Conservation (phyloP, 2,113 vertebrate genomes). For the Promerops cafer region DNA sequence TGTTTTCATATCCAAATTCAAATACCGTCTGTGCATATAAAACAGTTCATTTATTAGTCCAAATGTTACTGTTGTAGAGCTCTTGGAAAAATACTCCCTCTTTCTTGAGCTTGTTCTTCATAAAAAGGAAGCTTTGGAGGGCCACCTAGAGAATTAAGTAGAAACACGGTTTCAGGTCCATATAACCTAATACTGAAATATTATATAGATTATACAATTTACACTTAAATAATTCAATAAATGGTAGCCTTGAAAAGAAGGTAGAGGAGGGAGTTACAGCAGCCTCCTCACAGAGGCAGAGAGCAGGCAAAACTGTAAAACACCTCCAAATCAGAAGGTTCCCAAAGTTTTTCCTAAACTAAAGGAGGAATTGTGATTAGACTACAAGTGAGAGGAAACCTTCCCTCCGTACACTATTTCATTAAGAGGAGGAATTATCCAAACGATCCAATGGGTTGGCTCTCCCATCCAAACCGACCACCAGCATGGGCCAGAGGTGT, state of each 20-base stretch:
- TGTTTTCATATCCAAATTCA: constrained; percentile 71
- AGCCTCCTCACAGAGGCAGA: background rate
- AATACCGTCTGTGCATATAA: constrained; percentile 72
- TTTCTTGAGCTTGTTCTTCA: constrained; percentile 59
- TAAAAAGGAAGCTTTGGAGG: constrained; percentile 50
- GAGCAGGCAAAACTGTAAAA: background rate
- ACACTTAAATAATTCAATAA: constrained; percentile 22
- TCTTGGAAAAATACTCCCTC: constrained; percentile 66
- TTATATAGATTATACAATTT: constrained; percentile 22
- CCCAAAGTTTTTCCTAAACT: background rate
- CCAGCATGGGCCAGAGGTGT: rapidly evolving
- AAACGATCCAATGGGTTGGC: background rate
- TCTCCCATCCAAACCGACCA: background rate
- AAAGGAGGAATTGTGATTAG: background rate
- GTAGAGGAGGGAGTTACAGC: background rate
- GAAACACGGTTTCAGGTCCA: background rate
- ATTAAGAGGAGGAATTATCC: background rate
- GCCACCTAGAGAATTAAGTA: constrained; percentile 52
- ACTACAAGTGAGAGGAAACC: background rate
- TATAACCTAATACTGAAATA: background rate
- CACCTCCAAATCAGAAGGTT: background rate
- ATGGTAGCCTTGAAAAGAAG: background rate
- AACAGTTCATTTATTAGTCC: constrained; percentile 70
- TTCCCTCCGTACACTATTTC: background rate
- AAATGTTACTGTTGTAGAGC: constrained; percentile 66